Evolutionary conservation across 2,797 vertebrate genomes (phyloP).

Genomic region (Rhadinocentrus ornatus): DNA sequence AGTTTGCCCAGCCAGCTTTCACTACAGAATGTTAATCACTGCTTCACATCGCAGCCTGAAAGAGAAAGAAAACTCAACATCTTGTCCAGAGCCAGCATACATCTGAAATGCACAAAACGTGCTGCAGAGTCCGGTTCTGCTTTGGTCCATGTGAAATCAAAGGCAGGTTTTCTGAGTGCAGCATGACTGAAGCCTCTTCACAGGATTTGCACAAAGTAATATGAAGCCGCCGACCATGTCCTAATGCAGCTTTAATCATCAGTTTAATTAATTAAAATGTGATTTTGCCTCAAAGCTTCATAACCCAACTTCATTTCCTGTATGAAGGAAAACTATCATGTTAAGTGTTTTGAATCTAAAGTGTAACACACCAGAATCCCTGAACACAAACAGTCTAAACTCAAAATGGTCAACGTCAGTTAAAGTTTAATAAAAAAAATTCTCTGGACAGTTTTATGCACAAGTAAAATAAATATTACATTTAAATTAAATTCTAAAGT

Average conservation of each 20-base stretch:
- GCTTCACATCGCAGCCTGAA: slow-evolving; percentile 1
- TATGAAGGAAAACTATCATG: neutral
- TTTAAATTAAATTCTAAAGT: too few relatives aligned
- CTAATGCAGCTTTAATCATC: slow-evolving; percentile 48
- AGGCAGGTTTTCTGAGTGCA: neutral
- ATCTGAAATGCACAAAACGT: neutral
- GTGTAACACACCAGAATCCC: neutral
- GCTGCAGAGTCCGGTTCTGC: neutral
- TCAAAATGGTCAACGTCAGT: too few relatives aligned
- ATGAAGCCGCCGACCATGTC: slow-evolving; percentile 31
- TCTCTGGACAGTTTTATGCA: too few relatives aligned
- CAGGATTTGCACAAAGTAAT: slow-evolving; percentile 13
- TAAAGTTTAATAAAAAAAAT: too few relatives aligned
- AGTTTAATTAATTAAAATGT: slow-evolving; percentile 40
- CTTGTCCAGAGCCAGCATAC: neutral
- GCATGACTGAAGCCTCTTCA: neutral
- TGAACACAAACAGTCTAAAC: neutral
- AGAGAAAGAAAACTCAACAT: too few relatives aligned
- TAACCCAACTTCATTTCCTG: slow-evolving; percentile 38
- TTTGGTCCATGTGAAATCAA: neutral
- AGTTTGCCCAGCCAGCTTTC: slow-evolving; percentile 22
- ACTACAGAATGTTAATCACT: slow-evolving; percentile 6
- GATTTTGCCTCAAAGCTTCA: slow-evolving; percentile 26
- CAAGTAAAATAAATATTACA: too few relatives aligned
- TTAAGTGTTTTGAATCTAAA: neutral